These are phyloP conservation scores for Chiroxiphia lanceolata DNA, from an alignment of 2,797 vertebrate species.

Conservation along the genomic window DNA sequence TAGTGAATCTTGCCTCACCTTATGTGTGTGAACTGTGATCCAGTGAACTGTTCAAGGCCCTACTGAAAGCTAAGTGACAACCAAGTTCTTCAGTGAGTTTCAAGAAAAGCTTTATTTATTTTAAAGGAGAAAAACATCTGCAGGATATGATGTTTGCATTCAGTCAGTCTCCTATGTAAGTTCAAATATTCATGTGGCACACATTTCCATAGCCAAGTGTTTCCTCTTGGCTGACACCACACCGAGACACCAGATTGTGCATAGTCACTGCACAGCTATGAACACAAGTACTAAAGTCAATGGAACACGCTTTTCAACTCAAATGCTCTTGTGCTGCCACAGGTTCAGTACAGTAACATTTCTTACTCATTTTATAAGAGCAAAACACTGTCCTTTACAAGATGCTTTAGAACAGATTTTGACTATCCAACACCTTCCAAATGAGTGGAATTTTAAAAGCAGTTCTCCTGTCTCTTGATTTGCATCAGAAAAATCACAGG, in stretches of 20 bases:
- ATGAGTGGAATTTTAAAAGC: background rate
- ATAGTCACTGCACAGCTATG: rapidly evolving
- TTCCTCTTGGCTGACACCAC: background rate
- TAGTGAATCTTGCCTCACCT: rapidly evolving
- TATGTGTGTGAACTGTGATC: rapidly evolving
- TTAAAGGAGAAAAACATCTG: background rate
- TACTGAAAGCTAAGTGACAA: background rate
- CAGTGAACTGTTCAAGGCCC: background rate
- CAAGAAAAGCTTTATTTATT: background rate
- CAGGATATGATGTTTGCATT: background rate
- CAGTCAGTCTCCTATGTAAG: rapidly evolving
- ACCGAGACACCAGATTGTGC: background rate
- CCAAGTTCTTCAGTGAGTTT: background rate
- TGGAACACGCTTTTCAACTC: background rate
- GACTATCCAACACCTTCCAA: background rate
- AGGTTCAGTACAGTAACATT: background rate
- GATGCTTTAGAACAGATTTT: background rate
- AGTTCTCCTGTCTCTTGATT: background rate
- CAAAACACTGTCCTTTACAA: background rate
- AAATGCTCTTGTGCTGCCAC: background rate
- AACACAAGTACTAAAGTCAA: background rate
- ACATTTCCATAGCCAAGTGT: background rate
- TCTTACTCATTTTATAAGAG: background rate
- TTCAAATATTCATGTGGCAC: rapidly evolving
- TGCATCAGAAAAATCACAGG: background rate